These are phyloP conservation scores for Nebria ingens DNA, from an alignment of 1,140 invertebrate genomes.

Conservation along the genomic window DNA sequence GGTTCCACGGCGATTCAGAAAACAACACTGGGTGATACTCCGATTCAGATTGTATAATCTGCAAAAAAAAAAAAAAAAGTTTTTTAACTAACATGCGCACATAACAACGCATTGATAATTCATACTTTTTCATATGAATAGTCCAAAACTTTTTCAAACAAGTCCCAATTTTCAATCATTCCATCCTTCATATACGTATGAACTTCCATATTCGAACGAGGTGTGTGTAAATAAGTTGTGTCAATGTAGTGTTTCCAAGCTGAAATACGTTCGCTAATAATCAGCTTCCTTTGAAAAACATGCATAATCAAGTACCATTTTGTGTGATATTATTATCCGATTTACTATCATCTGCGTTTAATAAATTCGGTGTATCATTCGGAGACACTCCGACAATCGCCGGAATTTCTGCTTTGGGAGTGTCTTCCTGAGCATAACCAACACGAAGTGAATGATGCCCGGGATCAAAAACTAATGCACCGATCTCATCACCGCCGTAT, in stretches of 20 bases:
- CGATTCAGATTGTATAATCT: constrained; percentile 71
- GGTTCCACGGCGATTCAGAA: constrained; percentile 90
- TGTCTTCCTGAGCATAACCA: constrained; percentile 88
- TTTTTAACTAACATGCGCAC: constrained; percentile 4
- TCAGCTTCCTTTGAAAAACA: background rate
- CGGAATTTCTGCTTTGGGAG: constrained; percentile 86
- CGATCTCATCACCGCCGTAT: constrained; percentile 92
- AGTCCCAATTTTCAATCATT: constrained; percentile 93
- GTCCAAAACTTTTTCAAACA: constrained; percentile 86
- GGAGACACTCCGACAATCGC: constrained; percentile 67
- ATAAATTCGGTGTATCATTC: constrained; percentile 44
- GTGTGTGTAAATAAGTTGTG: constrained; percentile 78
- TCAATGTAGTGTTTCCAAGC: constrained; percentile 73
- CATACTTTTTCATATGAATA: constrained; percentile 75
- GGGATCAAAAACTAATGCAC: constrained; percentile 93
- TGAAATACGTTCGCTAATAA: constrained; percentile 19
- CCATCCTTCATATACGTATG: constrained; percentile 86
- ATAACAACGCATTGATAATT: constrained; percentile 20
- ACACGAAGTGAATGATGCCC: constrained; percentile 82
- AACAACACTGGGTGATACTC: constrained; percentile 87
- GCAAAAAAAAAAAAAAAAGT: constrained; percentile 14
- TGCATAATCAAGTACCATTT: constrained; percentile 30
- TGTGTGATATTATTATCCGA: constrained; percentile 45
- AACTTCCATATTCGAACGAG: constrained; percentile 76
- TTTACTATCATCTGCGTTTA: constrained; percentile 41